A percentile compares a stretch with the other conserved stretches of the same genome.
Conservation (phyloP, 2,113 vertebrate species). For the Thermophis baileyi region DNA sequence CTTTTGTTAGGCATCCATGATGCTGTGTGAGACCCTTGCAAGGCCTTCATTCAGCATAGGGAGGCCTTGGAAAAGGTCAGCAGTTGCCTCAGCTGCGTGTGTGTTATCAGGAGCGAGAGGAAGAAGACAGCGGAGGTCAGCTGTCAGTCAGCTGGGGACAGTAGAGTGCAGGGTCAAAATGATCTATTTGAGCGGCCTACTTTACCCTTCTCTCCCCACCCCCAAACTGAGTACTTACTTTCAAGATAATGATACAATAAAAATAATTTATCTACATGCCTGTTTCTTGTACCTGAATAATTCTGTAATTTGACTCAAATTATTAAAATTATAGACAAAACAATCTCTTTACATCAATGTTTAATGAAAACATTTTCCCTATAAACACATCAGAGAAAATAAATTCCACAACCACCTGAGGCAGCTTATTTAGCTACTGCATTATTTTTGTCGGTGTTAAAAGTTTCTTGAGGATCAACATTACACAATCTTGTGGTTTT, state of each 20-base stretch:
- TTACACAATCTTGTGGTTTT: not conserved
- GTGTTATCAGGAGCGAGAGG: not conserved
- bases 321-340: not conserved
- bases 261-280: not conserved
- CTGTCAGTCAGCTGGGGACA: too few species aligned
- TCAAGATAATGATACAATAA: not conserved
- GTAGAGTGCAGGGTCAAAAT: not conserved
- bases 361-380: not conserved
- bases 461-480: not conserved
- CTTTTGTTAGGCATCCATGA: not conserved
- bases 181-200: not conserved
- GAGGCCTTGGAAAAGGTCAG: too few species aligned
- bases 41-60: not conserved
- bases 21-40: not conserved
- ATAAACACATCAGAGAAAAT: not conserved
- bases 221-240: not conserved
- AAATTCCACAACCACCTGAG: not conserved
- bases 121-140: not conserved
- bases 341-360: not conserved
- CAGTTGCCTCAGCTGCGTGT: not conserved
- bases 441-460: not conserved
- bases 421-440: not conserved
- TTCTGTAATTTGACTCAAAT: not conserved
- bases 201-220: not conserved
- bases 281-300: not conserved